Base-by-base conservation (phyloP, 2,797 vertebrate genomes). In the Semotilus atromaculatus region DNA sequence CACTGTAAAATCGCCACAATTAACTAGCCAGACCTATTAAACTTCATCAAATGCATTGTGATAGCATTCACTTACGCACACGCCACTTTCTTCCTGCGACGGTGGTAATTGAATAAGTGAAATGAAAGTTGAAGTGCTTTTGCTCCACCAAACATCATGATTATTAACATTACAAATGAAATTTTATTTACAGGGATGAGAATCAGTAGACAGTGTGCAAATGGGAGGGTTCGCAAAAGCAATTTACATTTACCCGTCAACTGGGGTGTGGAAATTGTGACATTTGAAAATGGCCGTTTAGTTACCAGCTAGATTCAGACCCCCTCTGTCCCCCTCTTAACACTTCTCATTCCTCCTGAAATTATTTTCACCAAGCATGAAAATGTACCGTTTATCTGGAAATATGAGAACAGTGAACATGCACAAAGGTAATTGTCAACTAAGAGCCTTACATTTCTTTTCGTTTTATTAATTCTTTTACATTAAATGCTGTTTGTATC, bases 101-200 rank as follows among this genome's bases (percentile, higher is more conserved):
- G 66, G 43, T 26, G 53, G 88, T 94, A 94, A 94, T 93, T 95
- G 90, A 94, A 94, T 94, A 91, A 92, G 90, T 90, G 58, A 87
- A 90, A 91, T 85, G 86, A 91, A 91, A 80, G 77, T 87, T 89
- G 10, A 82, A 90, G 91, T 91, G 93, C 91, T 90, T 87, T 90
- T 91, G 93, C 91, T 94, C 93, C 92, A 93, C 90, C 92, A 93
- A 93, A 94, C 93, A 93, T 94, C 93, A 82, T 91, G 92, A 93
- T 94, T 93, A 94, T 95, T 93, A 94, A 93, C 91, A 92, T 92
- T 85, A 53, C 60, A 86, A 62, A 90, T 92, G 92, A 93, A 92
- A 90, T 92, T 88, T 91, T 93, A 92, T 94, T 94, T 93, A 93
- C 93, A 90, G 85, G 87, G 88, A 92, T 87, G 89, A 88, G 81